phyloP scores from a whole-genome alignment of 2,888 invertebrate genomes.

The Thecophora atra region DNA sequence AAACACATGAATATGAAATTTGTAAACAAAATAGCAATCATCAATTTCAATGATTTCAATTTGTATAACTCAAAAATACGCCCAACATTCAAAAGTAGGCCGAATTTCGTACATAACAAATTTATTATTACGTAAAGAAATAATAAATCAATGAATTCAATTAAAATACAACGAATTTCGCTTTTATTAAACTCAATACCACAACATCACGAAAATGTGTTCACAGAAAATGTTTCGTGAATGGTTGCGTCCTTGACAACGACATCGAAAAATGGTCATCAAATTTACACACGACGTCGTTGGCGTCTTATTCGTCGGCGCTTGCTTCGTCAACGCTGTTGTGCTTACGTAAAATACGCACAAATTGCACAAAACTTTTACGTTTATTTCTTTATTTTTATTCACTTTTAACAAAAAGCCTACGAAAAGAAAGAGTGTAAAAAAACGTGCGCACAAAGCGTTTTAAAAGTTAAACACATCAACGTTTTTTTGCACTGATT shows the following conservation, averaged over 20 bases:
- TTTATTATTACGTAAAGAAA: too few species aligned
- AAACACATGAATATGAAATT: too few species aligned
- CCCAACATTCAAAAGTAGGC: too few species aligned
- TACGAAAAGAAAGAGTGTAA: background rate
- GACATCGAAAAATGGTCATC: background rate
- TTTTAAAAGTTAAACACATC: constrained; percentile 9
- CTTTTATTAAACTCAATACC: too few species aligned
- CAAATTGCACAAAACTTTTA: background rate
- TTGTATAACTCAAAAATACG: too few species aligned
- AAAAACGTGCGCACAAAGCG: constrained; percentile 12
- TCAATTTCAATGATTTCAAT: too few species aligned
- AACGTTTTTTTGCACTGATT: background rate
- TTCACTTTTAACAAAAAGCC: background rate
- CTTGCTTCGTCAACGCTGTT: background rate
- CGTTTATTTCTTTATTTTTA: too few species aligned
- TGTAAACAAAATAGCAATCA: too few species aligned
- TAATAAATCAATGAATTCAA: too few species aligned
- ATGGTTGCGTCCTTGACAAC: constrained; percentile 9
- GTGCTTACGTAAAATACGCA: constrained; percentile 22
- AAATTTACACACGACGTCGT: constrained; percentile 4
- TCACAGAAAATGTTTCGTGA: background rate
- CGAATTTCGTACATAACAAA: too few species aligned
- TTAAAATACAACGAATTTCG: too few species aligned
- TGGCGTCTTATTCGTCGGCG: background rate
- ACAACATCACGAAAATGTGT: too few species aligned